Conservation (phyloP, 2,797 vertebrate genomes). For the Ptychadena robeensis region DNA sequence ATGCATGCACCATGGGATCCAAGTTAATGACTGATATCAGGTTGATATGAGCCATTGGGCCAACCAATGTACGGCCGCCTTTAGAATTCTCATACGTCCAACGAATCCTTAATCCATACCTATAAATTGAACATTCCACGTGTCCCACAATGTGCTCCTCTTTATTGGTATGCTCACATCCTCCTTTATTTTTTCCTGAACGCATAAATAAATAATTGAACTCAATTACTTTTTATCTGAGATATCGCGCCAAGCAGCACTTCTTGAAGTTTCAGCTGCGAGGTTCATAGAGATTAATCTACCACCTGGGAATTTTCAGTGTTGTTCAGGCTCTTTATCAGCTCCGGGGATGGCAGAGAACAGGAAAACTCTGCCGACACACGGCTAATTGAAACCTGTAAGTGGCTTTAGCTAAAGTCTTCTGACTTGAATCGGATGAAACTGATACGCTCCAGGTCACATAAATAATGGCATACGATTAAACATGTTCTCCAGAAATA, state of each 20-base stretch:
- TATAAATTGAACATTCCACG: not conserved
- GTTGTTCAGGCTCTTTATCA: constrained; percentile 39
- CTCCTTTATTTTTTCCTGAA: constrained; percentile 32
- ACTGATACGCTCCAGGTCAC: constrained; percentile 18
- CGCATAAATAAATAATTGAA: constrained; percentile 53
- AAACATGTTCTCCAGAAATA: constrained; percentile 32
- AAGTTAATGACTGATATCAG: no score
- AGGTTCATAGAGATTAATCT: constrained; percentile 55
- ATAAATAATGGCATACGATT: constrained; percentile 19
- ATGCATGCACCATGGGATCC: no score
- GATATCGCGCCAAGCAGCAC: constrained; percentile 31
- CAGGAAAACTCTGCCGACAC: constrained; percentile 8
- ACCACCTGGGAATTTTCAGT: constrained; percentile 52
- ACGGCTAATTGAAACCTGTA: constrained; percentile 32
- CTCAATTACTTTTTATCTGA: constrained; percentile 43
- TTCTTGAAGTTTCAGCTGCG: constrained; percentile 35
- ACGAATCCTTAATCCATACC: no score
- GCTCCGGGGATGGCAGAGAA: constrained; percentile 4
- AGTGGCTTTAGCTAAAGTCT: constrained; percentile 11
- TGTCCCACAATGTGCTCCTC: not conserved
- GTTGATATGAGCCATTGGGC: no score
- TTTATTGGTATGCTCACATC: constrained; percentile 27
- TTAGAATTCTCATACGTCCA: no score
- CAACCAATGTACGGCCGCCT: no score
- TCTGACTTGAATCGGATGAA: constrained; percentile 32